phyloP scores from a whole-genome alignment of 1,140 invertebrate genomes.

The Brachionus plicatilis region DNA sequence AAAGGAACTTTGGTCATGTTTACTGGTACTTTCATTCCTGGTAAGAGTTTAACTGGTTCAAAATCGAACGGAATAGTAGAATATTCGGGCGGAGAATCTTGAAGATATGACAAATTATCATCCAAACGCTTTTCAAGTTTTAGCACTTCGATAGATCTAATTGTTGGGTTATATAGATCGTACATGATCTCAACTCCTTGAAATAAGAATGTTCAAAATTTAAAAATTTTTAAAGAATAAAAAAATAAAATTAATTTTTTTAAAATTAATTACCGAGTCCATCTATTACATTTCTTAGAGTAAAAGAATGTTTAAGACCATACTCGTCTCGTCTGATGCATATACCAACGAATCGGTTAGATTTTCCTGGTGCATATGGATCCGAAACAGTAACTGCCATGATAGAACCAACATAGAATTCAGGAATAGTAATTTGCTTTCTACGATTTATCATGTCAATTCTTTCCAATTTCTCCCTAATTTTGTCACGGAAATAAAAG shows the following conservation, averaged over 20 bases:
- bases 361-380: conserved; percentile 74
- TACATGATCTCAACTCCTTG: conserved; percentile 77
- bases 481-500: conserved; percentile 67
- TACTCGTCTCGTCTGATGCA: conserved; percentile 76
- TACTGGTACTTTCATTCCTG: conserved; percentile 73
- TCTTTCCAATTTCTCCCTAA: conserved; percentile 82
- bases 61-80: conserved; percentile 88
- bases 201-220: conserved; percentile 44
- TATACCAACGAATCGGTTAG: conserved; percentile 86
- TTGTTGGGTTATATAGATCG: conserved; percentile 86
- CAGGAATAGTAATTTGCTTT: conserved; percentile 77
- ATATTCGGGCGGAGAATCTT: conserved; percentile 86
- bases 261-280: conserved; percentile 62
- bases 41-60: conserved; percentile 71
- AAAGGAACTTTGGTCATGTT: conserved; percentile 76
- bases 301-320: conserved; percentile 76
- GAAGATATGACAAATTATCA: conserved; percentile 77
- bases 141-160: conserved; percentile 80
- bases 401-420: conserved; percentile 93
- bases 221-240: neutral
- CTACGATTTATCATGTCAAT: conserved; percentile 84
- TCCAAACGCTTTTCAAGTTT: conserved; percentile 88
- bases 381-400: conserved; percentile 85
- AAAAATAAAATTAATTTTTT: neutral
- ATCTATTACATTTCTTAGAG: conserved; percentile 86